phyloP scores from a whole-genome alignment of 2,888 invertebrate species.

The Oasisia sp. region DNA sequence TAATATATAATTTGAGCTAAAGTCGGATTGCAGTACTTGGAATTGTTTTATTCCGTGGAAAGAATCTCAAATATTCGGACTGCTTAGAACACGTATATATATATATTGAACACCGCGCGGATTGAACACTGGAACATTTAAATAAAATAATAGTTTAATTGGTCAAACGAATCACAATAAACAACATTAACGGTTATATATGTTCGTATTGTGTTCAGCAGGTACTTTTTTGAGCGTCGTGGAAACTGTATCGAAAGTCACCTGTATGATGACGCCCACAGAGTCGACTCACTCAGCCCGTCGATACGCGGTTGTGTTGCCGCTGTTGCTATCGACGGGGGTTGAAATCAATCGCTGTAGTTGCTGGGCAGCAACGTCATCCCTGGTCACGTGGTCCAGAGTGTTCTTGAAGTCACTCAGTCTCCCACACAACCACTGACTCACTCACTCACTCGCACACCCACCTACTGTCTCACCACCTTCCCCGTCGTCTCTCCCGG shows the following conservation, averaged over 20 bases:
- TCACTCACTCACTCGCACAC: no score
- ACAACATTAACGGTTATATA: no score
- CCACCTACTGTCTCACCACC: no score
- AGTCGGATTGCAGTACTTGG: background rate
- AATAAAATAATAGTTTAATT: background rate
- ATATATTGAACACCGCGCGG: background rate
- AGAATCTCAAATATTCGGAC: background rate
- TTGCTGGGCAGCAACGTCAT: background rate
- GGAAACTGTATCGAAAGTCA: background rate
- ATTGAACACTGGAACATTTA: background rate
- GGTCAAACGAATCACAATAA: no score
- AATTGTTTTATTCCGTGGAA: background rate
- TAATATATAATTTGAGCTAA: background rate
- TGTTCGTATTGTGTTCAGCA: background rate
- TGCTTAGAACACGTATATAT: no score
- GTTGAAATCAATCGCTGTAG: background rate
- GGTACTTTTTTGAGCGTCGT: background rate
- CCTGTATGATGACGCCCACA: background rate
- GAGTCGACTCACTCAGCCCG: background rate
- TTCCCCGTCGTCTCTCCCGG: no score
- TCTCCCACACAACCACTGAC: no score
- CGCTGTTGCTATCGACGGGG: background rate
- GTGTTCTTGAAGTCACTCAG: background rate
- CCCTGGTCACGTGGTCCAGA: background rate
- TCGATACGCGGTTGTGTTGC: background rate